Percentiles rank a stretch among this genome's conserved stretches.
These are phyloP conservation scores for Drosophila bocqueti DNA, from an alignment of 1,140 invertebrate genomes.

Conservation along the genomic window DNA sequence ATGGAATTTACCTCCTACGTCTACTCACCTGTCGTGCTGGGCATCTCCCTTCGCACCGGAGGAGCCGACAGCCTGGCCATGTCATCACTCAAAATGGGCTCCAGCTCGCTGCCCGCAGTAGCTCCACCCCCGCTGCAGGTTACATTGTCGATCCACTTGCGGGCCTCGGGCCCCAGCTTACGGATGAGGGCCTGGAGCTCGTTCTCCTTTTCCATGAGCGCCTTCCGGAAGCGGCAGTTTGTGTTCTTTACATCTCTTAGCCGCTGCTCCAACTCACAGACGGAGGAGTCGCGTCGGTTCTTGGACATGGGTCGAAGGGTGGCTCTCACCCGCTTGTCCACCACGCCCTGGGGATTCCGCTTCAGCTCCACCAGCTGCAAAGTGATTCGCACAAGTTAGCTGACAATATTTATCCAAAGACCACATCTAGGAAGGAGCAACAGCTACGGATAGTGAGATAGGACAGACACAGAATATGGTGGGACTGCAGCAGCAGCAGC, in stretches of 20 bases:
- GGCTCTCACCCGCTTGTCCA: conserved; percentile 92
- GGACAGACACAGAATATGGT: conserved; percentile 5
- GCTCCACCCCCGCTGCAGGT: conserved; percentile 58
- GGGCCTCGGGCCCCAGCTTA: conserved; percentile 81
- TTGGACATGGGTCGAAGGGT: conserved; percentile 92
- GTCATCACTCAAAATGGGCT: conserved; percentile 78
- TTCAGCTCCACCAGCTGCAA: conserved; percentile 94
- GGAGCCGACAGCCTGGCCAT: conserved; percentile 74
- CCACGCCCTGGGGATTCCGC: conserved; percentile 93
- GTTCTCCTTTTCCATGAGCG: conserved; percentile 91
- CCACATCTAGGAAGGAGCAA: conserved; percentile 44
- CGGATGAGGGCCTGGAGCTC: conserved; percentile 88
- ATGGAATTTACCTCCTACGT: too few species aligned
- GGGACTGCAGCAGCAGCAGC: conserved; percentile 11
- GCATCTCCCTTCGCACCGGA: conserved; percentile 79
- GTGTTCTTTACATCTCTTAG: conserved; percentile 91
- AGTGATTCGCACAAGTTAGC: conserved; percentile 13
- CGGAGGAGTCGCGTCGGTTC: conserved; percentile 88
- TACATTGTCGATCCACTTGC: conserved; percentile 84
- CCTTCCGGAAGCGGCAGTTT: conserved; percentile 92
- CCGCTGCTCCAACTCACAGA: conserved; percentile 91
- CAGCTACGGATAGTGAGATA: conserved; percentile 17
- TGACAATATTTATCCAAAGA: background rate
- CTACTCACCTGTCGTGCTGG: conserved; percentile 82
- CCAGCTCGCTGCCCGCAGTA: conserved; percentile 59